Base-by-base conservation (phyloP, 2,797 vertebrate genomes). In the Sciurus vulgaris region DNA sequence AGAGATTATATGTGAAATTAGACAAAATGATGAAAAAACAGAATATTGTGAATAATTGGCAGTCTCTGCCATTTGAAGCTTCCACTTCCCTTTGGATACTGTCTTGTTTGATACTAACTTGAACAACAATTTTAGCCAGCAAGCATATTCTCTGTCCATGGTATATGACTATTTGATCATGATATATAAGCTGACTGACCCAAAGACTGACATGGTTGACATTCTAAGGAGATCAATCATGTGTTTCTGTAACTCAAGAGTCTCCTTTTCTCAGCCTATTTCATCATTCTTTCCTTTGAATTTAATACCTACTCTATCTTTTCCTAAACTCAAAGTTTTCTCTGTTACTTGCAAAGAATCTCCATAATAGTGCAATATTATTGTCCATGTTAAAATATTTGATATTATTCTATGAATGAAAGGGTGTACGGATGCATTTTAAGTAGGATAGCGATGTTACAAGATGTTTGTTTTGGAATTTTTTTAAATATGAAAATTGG, bases 311-410 rank as follows among this genome's bases (percentile, higher is more conserved):
- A 70, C 30, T 9, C 14, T 41, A 2, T 93, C 17, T 54, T 82
- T 73, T n/a, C 41, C 93, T 41, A 86, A 93, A 17, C 83, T 91
- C 24, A 41, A 93, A 79, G 22, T 92, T 85, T 22, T 67, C 76
- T 86, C 28, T 86, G 20, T 88, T 78, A 74, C 38, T 88, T 91
- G 18, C 17, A 86, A 73, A 81, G 70, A 13, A 18, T 59, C 90
- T 84, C 38, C n/a, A 47, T 87, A 70, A 22, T 41, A 18, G 3
- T 56, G 14, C 41, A 51, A 15, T 26, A 51, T 85, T 38, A 77
- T 85, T 84, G 70, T 41, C 9, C 18, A 56, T 30, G 41, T 87
- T 70, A 84, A 94, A 95, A 2, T 4, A 81, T 24, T 72, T 49
- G 49, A 85, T 7, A 61, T 44, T 63, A 56, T 69, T 85, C 20